Conservation (phyloP, 2,888 invertebrate species). For the Hypomecis punctinalis region DNA sequence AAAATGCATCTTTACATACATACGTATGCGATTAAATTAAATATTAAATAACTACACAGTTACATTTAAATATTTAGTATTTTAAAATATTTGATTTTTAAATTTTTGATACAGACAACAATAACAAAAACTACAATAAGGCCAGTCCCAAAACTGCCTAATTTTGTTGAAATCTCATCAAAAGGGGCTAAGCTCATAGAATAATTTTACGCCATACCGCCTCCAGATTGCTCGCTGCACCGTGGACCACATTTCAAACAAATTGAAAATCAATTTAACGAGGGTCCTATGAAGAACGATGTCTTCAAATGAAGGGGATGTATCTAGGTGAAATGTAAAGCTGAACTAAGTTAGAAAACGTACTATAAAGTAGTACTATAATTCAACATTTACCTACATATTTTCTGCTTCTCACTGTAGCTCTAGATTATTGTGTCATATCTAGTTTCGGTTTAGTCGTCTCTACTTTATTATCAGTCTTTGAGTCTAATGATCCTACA, state of each 20-base stretch:
- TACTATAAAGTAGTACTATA: background rate
- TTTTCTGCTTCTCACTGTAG: too few species aligned
- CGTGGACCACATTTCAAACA: slow-evolving; percentile 81
- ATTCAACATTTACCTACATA: background rate
- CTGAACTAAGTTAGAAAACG: background rate
- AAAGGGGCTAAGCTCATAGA: slow-evolving; percentile 64
- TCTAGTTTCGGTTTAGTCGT: too few species aligned
- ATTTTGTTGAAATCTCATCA: slow-evolving; percentile 73
- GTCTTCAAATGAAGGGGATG: slow-evolving; percentile 45
- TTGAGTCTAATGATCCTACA: too few species aligned
- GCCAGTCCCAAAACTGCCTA: slow-evolving; percentile 40
- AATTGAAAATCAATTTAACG: slow-evolving; percentile 84
- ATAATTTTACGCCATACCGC: slow-evolving; percentile 80
- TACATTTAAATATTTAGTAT: too few species aligned
- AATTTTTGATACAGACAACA: background rate
- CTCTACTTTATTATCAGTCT: too few species aligned
- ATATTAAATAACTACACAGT: too few species aligned
- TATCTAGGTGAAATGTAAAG: slow-evolving; percentile 1
- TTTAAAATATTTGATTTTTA: too few species aligned
- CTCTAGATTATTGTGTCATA: too few species aligned
- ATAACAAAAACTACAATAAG: background rate
- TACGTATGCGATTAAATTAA: too few species aligned
- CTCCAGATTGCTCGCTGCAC: slow-evolving; percentile 76
- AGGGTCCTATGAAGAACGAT: slow-evolving; percentile 60
- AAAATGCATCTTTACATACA: too few species aligned